Base-by-base conservation (phyloP, 2,888 invertebrate species). In the Alsophila aescularia region DNA sequence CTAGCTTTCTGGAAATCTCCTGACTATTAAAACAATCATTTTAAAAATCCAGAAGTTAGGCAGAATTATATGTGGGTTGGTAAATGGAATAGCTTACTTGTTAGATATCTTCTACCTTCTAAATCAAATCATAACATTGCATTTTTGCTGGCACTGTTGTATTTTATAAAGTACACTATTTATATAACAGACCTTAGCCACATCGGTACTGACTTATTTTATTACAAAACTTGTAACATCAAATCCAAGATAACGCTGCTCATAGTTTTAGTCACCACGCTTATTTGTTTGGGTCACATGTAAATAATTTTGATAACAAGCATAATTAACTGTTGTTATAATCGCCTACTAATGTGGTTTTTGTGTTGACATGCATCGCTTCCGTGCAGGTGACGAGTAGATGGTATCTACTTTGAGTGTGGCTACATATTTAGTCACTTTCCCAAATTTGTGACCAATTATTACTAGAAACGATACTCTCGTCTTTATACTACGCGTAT, bases 381-480 rank as follows among this genome's bases (percentile, higher is more conserved):
- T 90, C 90, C 90, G 87, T 81, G 83, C 90, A 90, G 90, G 90
- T 90, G 90, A 86, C 81, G 77, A 75, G 60, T 65, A 36, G 89
- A 88, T 90, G 77, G 69, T 75, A 85, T 86, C 86, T 73, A 68
- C 66, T 62, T 62, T 66, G 21, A 31, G 32, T 16, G 13, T n/a
- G 34, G 39, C 47, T 70, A 81, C 83, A 83, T 72, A 73, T 73
- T 85, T 85, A 83, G 80, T 82, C 80, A 84, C 85, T 81, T 75
- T 71, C 65, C 62, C 70, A 67, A 73, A 68, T 69, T 73, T 75
- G 69, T 62, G 66, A 62, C 60, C 31, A 42, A 50, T 29, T 41
- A 15, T 2, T 35, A 24, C 24, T 14, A 14, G 34, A 32, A 13
- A 32, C 4, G 32, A 12, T 13, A 32, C 24, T 2, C 3, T 24